A percentile compares a stretch with the other conserved stretches of the same genome.
Conservation (phyloP, 2,113 vertebrate genomes). For the Diadophis punctatus region DNA sequence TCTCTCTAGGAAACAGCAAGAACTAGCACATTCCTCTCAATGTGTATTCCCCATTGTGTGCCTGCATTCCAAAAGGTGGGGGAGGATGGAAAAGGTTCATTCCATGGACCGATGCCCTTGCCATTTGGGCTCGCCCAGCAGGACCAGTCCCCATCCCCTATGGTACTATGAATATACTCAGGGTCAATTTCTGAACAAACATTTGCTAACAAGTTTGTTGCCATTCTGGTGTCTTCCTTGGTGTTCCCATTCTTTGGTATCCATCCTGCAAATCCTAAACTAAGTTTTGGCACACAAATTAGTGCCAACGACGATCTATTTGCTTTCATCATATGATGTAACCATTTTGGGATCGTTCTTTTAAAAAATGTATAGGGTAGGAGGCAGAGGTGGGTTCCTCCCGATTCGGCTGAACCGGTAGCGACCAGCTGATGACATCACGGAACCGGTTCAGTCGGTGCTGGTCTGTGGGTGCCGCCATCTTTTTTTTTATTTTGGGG, state of each 20-base stretch:
- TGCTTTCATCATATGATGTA: background rate
- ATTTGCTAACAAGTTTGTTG: background rate
- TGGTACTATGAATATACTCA: background rate
- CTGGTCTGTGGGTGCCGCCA: too few species aligned
- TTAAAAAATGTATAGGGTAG: background rate
- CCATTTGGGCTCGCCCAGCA: background rate
- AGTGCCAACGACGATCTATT: background rate
- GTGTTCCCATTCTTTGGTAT: background rate
- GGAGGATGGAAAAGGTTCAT: background rate
- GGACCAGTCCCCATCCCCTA: background rate
- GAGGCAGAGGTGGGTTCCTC: too few species aligned
- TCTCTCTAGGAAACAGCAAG: background rate
- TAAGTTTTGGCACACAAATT: background rate
- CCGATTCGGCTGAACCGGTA: too few species aligned
- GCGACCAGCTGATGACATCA: too few species aligned
- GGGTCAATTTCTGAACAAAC: background rate
- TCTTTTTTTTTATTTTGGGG: too few species aligned
- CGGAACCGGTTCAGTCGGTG: too few species aligned
- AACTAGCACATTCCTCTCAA: background rate
- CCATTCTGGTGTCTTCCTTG: background rate
- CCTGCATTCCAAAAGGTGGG: background rate
- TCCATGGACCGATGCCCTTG: background rate
- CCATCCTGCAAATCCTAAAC: background rate
- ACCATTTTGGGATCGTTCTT: background rate
- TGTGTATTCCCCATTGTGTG: background rate